Evolutionary conservation across 2,797 vertebrate species (phyloP), one percentile per base, ranked within the genome.

Genomic region (Catostomus latipinnis): DNA sequence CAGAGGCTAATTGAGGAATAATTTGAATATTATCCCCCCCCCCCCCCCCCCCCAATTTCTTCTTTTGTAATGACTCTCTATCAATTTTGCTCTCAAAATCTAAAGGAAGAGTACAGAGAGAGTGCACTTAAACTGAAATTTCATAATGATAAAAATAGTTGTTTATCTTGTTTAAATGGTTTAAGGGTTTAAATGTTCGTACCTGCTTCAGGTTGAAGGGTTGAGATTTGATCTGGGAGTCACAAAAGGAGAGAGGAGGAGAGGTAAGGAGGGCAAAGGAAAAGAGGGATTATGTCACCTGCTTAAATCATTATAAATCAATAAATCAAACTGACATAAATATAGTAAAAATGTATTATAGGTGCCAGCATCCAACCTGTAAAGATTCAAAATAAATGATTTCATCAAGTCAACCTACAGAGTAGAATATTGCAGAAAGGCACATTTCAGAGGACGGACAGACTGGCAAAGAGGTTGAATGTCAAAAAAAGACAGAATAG

Each of bases 121-220:
- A 45, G 11, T 76, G 43, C 10, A 49, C 66, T 48, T 57, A 16
- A 48, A 76, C 34, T 50, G 18, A 69, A 68, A 61, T 22, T 22
- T 22, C 22, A 22, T 22, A 22, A 22, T 22, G 22, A 22, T 22
- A 22, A 22, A 22, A 22, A 22, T 22, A 22, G 22, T 22, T 22
- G 22, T 22, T 22, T 22, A 22, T 22, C 22, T 22, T 1, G 1
- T 22, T 22, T 22, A 22, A 22, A 22, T 22, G 22, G 22, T 22
- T 22, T 22, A 22, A 71, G 72, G 69, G 74, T 83, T 83, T 78
- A 87, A 88, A 92, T 81, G 82, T 90, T 74, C 92, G 93, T 96
- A 97, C 96, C 97, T 96, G 93, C 92, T 95, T 96, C 77, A 88
- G 90, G 93, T 91, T 95, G 94, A 88, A 92, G 93, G 94, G 93